Conservation (phyloP, 53 echinoderm and acorn worm genomes). For the Paracentrotus lividus region DNA sequence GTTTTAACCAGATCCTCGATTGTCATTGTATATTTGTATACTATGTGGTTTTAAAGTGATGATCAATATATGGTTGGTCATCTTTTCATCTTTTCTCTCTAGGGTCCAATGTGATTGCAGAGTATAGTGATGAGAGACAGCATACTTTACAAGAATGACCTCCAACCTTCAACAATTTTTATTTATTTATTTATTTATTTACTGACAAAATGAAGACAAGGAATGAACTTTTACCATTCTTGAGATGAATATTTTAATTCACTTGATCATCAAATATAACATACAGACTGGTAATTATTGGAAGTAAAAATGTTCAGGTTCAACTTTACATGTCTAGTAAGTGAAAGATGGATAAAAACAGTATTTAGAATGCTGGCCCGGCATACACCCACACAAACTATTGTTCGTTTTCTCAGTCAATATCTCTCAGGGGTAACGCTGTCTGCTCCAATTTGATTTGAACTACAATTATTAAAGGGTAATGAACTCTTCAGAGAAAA, state of each 20-base stretch:
- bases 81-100: background rate
- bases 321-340: background rate
- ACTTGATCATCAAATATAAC: too few species aligned
- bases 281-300: background rate
- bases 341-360: background rate
- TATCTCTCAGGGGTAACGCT: constrained; percentile 11
- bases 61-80: background rate
- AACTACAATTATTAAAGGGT: background rate
- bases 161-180: background rate
- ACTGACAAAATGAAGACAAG: background rate
- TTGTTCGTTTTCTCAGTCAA: constrained; percentile 25
- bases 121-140: background rate
- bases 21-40: too few species aligned
- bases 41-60: constrained; percentile 4
- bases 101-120: background rate
- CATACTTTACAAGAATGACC: too few species aligned
- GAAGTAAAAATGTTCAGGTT: background rate
- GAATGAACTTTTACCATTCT: background rate
- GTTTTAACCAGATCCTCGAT: too few species aligned
- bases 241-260: background rate
- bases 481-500: too few species aligned
- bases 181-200: too few species aligned
- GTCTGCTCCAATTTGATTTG: constrained; percentile 34
- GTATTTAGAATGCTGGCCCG: background rate
- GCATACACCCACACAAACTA: background rate